Percentiles rank a stretch among this genome's conserved stretches.
Evolutionary conservation across 2,888 invertebrate genomes (phyloP).

Genomic region (Cerastis leucographa): DNA sequence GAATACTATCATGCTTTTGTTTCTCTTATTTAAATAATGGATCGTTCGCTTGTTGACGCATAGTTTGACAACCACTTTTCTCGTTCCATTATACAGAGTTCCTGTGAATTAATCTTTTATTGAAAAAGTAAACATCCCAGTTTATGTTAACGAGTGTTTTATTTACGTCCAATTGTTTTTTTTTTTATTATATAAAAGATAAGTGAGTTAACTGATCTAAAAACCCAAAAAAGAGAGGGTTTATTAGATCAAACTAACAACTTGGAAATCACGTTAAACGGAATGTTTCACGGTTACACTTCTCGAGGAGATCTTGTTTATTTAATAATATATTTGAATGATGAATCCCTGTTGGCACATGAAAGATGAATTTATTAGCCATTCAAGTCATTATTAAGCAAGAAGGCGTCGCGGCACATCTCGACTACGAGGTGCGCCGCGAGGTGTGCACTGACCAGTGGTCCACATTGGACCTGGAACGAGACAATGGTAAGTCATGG

Average conservation of each 20-base stretch:
- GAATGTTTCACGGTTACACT: not conserved
- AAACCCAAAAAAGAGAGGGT: not conserved
- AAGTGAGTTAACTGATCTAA: not conserved
- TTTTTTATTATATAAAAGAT: no score
- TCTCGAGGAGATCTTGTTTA: not conserved
- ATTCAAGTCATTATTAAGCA: not conserved
- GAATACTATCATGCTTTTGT: not conserved
- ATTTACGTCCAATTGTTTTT: not conserved
- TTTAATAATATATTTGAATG: not conserved
- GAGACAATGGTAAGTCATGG: no score
- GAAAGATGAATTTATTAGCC: not conserved
- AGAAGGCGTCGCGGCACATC: no score
- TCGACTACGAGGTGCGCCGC: no score
- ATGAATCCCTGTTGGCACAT: not conserved
- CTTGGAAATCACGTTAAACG: not conserved
- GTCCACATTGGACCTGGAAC: no score
- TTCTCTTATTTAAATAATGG: not conserved
- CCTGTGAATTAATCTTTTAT: not conserved
- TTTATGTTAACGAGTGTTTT: not conserved
- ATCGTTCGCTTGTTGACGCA: constrained; percentile 57
- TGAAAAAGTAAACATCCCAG: rapidly evolving
- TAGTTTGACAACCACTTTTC: constrained; percentile 46
- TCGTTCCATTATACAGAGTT: constrained; percentile 38
- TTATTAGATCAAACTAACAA: not conserved
- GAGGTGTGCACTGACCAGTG: no score